A percentile compares a stretch with the other conserved stretches of the same genome.
These are phyloP conservation scores for Capitella teleta DNA, from an alignment of 1,140 invertebrate species.

Conservation along the genomic window DNA sequence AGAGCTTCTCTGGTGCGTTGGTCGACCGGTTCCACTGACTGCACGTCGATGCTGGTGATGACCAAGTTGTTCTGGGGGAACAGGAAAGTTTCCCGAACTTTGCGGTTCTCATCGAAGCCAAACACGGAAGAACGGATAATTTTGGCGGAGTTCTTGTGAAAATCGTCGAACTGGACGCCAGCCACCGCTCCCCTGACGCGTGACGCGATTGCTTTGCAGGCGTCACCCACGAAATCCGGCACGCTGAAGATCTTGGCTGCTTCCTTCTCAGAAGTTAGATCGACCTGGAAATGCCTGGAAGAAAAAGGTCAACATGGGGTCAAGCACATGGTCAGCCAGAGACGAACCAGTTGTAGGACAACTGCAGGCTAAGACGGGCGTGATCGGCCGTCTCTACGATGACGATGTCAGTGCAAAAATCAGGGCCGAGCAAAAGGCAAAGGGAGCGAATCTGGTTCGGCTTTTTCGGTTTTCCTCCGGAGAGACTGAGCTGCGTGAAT, in stretches of 20 bases:
- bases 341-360: conserved; percentile 47
- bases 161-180: conserved; percentile 46
- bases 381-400: conserved; percentile 48
- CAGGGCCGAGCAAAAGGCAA: conserved; percentile 46
- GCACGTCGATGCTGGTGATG: conserved; percentile 47
- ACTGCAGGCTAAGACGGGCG: conserved; percentile 44
- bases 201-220: conserved; percentile 48
- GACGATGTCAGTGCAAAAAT: conserved; percentile 48
- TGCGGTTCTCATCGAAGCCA: conserved; percentile 44
- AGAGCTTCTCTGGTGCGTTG: conserved; percentile 47
- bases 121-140: conserved; percentile 47
- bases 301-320: not conserved
- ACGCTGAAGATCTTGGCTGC: conserved; percentile 46
- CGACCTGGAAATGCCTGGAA: not conserved
- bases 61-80: conserved; percentile 46
- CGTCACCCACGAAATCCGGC: conserved; percentile 48
- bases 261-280: conserved; percentile 16
- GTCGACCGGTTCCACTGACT: conserved; percentile 49
- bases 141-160: conserved; percentile 48
- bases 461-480: conserved; percentile 47
- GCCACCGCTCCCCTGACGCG: conserved; percentile 46
- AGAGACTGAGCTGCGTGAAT: conserved; percentile 46
- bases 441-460: conserved; percentile 44
- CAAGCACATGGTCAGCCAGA: not conserved
- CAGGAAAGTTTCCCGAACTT: conserved; percentile 37